Conservation (phyloP, 2,888 invertebrate species). For the Dynastes maya region DNA sequence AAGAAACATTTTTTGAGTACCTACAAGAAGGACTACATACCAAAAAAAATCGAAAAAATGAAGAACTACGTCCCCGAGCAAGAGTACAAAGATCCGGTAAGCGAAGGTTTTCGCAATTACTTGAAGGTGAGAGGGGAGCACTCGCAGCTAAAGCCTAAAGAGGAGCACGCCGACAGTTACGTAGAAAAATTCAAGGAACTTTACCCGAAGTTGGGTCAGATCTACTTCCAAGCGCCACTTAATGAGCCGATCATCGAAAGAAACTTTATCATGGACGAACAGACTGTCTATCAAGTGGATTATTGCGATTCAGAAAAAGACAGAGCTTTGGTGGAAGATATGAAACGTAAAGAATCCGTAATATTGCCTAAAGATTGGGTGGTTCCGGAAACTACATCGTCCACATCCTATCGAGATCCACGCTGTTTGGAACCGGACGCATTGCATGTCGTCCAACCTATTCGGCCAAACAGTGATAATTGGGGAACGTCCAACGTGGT, state of each 20-base stretch:
- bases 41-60: neutral
- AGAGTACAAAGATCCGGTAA: conserved; percentile 47
- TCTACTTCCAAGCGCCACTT: conserved; percentile 40
- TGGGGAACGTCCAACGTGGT: conserved; percentile 38
- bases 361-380: conserved; percentile 38
- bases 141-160: conserved; percentile 17
- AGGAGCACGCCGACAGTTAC: conserved; percentile 43
- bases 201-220: conserved; percentile 40
- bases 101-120: conserved; percentile 45
- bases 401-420: conserved; percentile 41
- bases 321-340: neutral
- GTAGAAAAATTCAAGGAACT: conserved; percentile 48
- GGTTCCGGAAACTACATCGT: conserved; percentile 39
- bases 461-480: neutral
- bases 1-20: conserved; percentile 27
- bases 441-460: conserved; percentile 25
- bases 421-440: conserved; percentile 32
- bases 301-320: conserved; percentile 49
- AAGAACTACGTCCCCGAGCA: conserved; percentile 15
- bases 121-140: conserved; percentile 32
- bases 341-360: conserved; percentile 2
- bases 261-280: conserved; percentile 37
- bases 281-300: conserved; percentile 48
- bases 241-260: conserved; percentile 25
- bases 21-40: conserved; percentile 40